Base-by-base conservation (phyloP, 2,888 invertebrate species). In the Orthosia incerta region DNA sequence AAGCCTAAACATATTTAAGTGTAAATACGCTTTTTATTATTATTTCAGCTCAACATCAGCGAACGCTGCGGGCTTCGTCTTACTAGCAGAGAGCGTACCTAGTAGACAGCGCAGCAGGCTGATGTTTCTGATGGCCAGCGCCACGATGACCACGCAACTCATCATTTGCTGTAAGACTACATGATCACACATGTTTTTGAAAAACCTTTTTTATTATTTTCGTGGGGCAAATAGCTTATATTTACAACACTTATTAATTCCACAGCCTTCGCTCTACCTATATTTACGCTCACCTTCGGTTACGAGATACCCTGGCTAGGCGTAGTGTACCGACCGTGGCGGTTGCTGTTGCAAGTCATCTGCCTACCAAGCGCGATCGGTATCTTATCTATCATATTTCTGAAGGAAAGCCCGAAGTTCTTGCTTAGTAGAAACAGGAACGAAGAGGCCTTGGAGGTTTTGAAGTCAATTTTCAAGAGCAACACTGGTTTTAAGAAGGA, bases 351-450 rank as follows among this genome's bases (percentile, higher is more conserved):
- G 50, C 96, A 97, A 18, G 85, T 97, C 1, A 97, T 98, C 83
- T 97, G 97, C 71, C 39, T 98, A 0, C 97, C 98, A 0, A 97
- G 97, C 3, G 61, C 86, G 97, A 0, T 97, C 0, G 97, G 97
- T 0, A 96, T 97, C 0, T 16, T 97, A 0, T 95, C 96, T 39
- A 92, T 97, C 20, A 86, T 96, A 0, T 94, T 94, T 57, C 92
- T 97, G 68, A 97, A 98, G 0, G 98, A 98, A 90, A 98, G 98
- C 84, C 98, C 98, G 0, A 98, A 98, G 89, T 98, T 97, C 89
- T 94, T 97, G 60, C 94, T 98, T 2, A 97, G 97, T 55, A 97
- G 97, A 82, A 97, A 97, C 0, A 94, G 95, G 72, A 92, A 96
- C 0, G 94, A 97, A 0, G 96, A 97, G 65, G 97, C 98, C 0